These are phyloP conservation scores for Forbesichthys papilliferus DNA, from an alignment of 2,113 vertebrate species.

Conservation along the genomic window DNA sequence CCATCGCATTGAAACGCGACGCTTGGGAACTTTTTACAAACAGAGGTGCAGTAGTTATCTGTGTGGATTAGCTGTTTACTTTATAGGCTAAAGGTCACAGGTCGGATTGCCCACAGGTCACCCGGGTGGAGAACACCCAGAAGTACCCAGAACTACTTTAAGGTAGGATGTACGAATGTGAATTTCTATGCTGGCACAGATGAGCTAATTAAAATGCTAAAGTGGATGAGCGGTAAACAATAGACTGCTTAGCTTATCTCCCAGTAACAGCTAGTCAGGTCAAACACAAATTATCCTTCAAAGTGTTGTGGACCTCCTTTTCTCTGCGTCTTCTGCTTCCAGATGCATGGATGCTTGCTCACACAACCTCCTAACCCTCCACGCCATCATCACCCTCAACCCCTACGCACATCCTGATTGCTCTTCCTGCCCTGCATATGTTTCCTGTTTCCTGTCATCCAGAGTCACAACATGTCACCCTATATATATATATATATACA, in stretches of 20 bases:
- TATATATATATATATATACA: too few relatives aligned
- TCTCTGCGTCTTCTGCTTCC: constrained; percentile 42
- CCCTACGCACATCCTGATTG: not conserved
- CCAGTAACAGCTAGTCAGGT: constrained; percentile 60
- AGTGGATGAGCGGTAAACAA: too few relatives aligned
- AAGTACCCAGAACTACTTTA: too few relatives aligned
- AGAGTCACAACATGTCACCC: too few relatives aligned
- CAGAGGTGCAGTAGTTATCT: constrained; percentile 13
- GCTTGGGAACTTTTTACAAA: too few relatives aligned
- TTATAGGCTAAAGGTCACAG: constrained; percentile 34
- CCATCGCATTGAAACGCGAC: too few relatives aligned
- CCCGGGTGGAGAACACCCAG: constrained; percentile 9
- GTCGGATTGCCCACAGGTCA: constrained; percentile 38
- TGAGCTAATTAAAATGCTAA: constrained; percentile 62
- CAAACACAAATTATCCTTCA: constrained; percentile 59
- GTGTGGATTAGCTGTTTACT: constrained; percentile 34
- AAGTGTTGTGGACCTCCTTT: constrained; percentile 47
- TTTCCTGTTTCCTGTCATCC: not conserved
- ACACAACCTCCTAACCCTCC: too few relatives aligned
- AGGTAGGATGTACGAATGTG: constrained; percentile 40
- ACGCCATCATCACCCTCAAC: not conserved
- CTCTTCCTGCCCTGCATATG: not conserved
- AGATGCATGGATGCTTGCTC: not conserved
- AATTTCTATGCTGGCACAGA: constrained; percentile 59
- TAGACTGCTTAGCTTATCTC: constrained; percentile 53